These are phyloP conservation scores for Vannuccia rotundouncinata DNA, from an alignment of 2,888 invertebrate species.

Conservation along the genomic window DNA sequence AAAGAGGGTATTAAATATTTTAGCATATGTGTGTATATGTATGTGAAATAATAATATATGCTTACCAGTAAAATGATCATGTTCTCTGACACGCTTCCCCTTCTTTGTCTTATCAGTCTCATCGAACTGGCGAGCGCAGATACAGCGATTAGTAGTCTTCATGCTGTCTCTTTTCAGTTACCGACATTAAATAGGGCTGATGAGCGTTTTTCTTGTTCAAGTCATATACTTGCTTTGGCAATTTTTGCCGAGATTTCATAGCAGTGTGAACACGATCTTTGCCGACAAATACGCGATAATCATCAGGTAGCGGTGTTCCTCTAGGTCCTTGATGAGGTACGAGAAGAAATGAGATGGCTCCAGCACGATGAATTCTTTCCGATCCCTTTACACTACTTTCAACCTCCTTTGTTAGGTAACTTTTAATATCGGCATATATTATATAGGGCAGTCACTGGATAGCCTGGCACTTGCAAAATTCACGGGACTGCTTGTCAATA, in stretches of 20 bases:
- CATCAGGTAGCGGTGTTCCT: neutral
- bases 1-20: too few species aligned
- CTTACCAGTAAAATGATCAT: neutral
- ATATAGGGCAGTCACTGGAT: neutral
- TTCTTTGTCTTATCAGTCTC: neutral
- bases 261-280: neutral
- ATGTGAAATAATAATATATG: neutral
- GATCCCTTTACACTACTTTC: neutral
- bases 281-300: neutral
- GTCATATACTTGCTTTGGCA: neutral
- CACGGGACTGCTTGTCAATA: neutral
- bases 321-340: neutral
- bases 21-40: too few species aligned
- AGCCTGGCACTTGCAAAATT: neutral
- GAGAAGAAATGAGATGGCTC: neutral
- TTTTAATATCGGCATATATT: neutral
- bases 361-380: neutral
- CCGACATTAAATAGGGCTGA: too few species aligned
- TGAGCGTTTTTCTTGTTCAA: neutral
- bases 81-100: neutral
- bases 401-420: neutral
- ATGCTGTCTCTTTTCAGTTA: neutral
- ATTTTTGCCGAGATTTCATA: neutral
- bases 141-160: neutral
- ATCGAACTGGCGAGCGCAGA: neutral